Conservation (phyloP, 2,888 invertebrate species). For the Tenthredo livida region DNA sequence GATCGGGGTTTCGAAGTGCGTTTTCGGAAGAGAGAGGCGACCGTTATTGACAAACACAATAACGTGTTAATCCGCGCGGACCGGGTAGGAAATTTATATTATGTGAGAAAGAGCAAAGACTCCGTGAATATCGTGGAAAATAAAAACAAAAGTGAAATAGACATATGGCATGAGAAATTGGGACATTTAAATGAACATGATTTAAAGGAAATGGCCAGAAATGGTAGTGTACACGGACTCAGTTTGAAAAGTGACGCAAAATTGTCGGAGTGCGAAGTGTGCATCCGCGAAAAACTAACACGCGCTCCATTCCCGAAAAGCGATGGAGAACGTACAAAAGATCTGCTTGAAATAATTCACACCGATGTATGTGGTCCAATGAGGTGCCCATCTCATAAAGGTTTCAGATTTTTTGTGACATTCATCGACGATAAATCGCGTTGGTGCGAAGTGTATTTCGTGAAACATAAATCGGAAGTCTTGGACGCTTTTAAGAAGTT, state of each 20-base stretch:
- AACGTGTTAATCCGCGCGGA: neutral
- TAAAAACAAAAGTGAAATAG: neutral
- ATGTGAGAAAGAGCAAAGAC: neutral
- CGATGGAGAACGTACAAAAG: neutral
- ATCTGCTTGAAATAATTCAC: conserved; percentile 56
- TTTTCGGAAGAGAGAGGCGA: neutral
- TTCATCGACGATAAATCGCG: conserved; percentile 59
- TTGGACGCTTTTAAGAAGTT: too few relatives aligned
- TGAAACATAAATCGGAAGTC: conserved; percentile 56
- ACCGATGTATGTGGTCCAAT: conserved; percentile 59
- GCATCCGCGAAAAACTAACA: conserved; percentile 55
- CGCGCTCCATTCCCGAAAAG: conserved; percentile 49
- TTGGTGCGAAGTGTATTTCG: conserved; percentile 56
- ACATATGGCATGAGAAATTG: neutral
- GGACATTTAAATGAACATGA: conserved; percentile 8
- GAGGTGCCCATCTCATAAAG: too few relatives aligned
- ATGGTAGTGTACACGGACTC: neutral
- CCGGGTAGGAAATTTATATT: conserved; percentile 1
- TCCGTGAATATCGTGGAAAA: neutral
- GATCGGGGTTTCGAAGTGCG: neutral
- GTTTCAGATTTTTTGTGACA: conserved; percentile 58
- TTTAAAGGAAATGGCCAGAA: conserved; percentile 6
- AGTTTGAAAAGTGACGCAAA: conserved; percentile 8
- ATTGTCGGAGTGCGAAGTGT: conserved; percentile 54
- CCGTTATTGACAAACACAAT: neutral